Base-by-base conservation (phyloP, 2,113 vertebrate genomes). In the Sapayoa aenigma region DNA sequence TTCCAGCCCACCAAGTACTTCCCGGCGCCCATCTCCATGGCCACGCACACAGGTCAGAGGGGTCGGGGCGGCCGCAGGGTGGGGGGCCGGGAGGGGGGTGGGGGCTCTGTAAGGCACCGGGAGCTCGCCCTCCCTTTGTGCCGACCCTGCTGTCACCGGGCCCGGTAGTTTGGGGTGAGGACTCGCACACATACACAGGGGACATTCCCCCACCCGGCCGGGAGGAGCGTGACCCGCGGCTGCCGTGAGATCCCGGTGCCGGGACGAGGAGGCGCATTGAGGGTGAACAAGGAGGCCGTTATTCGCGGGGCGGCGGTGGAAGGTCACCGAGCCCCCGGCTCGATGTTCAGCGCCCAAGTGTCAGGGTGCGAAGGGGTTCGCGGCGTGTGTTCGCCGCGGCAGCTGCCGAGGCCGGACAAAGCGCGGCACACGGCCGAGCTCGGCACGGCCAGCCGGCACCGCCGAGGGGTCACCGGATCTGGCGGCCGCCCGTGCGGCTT, bases 1-100 rank as follows among this genome's bases (percentile, higher is more conserved):
- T 99, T 99, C 98, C 98, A 98, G 94, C 98, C 99, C 44, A 98
- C 98, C 90, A 99, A 99, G 97, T 99, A 99, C 96, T 99, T 99
- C 96, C 98, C 99, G 19, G 98, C 99, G 42, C 99, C 99, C 97
- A 98, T 99, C 97, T 98, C 99, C 95, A 99, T 99, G 99, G 98
- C 99, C 97, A 98, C 99, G 77, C 99, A 99, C 98, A 98, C 99
- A 99, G 99, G 99, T 99, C 97, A 98, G 99, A 84, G 53, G 72
- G 80, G 49, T 62, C 80, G 72, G 9, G 33, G 50, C 22, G 35
- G 44, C 27, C 37, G 46, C 33, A 49, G 58, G 1, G 15, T 0
- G 12, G 50, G 80, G 33, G 83, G 14, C 19, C 28, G 42, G 69
- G 79, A 11, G 65, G 88, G 75, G 1, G 17, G 4, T 19, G 52